Evolutionary conservation across 2,113 vertebrate genomes (phyloP).

Genomic region (Gavia stellata): DNA sequence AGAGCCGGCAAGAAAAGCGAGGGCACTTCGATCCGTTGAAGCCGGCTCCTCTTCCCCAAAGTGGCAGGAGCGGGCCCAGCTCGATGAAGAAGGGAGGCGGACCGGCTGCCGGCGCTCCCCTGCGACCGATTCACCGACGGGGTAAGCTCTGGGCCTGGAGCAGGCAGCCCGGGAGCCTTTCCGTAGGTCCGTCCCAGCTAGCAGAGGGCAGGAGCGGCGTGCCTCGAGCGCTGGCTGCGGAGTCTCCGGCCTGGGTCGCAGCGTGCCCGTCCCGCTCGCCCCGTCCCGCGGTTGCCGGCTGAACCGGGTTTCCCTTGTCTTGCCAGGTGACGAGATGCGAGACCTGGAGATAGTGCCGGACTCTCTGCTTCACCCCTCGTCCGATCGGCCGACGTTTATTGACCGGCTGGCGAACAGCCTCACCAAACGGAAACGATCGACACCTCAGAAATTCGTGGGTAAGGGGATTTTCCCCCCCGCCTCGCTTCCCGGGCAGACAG

Average conservation of each 20-base stretch:
- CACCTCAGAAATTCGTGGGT: constrained; percentile 96
- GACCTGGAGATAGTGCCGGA: constrained; percentile 85
- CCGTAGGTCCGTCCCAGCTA: not conserved
- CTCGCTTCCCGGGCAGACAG: not conserved
- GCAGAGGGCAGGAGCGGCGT: not conserved
- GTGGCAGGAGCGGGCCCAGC: not conserved
- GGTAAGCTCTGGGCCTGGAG: not conserved
- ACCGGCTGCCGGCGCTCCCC: not conserved
- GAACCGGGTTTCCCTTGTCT: not conserved
- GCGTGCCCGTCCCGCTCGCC: not conserved
- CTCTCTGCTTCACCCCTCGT: constrained; percentile 80
- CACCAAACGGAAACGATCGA: constrained; percentile 94
- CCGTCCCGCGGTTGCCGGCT: not conserved
- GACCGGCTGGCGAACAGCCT: constrained; percentile 88
- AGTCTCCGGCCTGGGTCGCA: not conserved
- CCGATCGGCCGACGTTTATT: constrained; percentile 85
- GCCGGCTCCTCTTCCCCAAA: not conserved
- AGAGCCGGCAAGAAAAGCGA: not conserved
- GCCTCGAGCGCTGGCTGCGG: not conserved
- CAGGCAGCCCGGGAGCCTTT: not conserved
- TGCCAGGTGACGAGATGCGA: constrained; percentile 83
- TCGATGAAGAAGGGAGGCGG: not conserved
- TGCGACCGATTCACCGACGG: not conserved
- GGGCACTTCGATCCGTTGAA: not conserved
- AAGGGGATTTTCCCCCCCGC: constrained; percentile 42